phyloP scores from a whole-genome alignment of 2,797 vertebrate genomes.

The Acipenser ruthenus region DNA sequence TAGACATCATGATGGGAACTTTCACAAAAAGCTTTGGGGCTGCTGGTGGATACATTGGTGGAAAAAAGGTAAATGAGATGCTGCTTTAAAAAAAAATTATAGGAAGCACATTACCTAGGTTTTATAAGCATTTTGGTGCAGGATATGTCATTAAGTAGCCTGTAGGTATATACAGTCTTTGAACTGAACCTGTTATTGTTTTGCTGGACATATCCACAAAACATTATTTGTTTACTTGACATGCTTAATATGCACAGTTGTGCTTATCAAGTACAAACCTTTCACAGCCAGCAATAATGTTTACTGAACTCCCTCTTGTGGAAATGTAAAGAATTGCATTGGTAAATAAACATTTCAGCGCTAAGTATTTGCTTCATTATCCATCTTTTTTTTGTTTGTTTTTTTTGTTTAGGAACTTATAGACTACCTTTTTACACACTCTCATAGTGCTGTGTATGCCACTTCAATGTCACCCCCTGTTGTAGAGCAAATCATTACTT shows the following conservation, averaged over 20 bases:
- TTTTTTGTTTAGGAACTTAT: constrained; percentile 70
- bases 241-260: too few relatives aligned
- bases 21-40: constrained; percentile 94
- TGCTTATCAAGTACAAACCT: too few relatives aligned
- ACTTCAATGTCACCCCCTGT: constrained; percentile 84
- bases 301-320: constrained; percentile 16
- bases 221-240: too few relatives aligned
- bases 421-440: constrained; percentile 79
- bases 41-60: constrained; percentile 91
- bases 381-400: not conserved
- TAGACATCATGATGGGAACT: constrained; percentile 97
- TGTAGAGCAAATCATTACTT: constrained; percentile 82
- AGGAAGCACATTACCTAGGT: too few relatives aligned
- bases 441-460: constrained; percentile 87
- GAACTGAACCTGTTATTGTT: too few relatives aligned
- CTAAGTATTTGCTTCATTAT: not conserved
- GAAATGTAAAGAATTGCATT: too few relatives aligned
- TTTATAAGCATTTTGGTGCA: too few relatives aligned
- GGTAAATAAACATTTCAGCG: too few relatives aligned
- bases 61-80: constrained; percentile 70
- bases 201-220: not conserved
- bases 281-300: not conserved
- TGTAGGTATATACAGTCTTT: too few relatives aligned
- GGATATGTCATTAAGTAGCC: too few relatives aligned
- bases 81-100: too few relatives aligned